Percentiles rank a stretch among this genome's conserved stretches.
These are phyloP conservation scores for Rhopalosiphum nymphaeae DNA, from an alignment of 2,888 invertebrate species.

Conservation along the genomic window DNA sequence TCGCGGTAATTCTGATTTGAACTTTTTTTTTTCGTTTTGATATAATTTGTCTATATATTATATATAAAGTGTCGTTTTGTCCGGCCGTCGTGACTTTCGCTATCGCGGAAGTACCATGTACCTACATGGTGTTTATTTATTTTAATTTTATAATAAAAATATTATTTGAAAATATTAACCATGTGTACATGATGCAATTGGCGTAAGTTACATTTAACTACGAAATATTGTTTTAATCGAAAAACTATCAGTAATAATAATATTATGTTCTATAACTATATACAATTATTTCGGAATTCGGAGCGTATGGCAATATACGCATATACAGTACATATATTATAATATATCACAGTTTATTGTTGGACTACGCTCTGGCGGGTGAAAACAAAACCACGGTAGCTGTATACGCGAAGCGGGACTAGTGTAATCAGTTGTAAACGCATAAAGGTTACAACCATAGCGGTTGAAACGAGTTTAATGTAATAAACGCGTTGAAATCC, in stretches of 20 bases:
- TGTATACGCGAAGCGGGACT: neutral
- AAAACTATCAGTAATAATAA: neutral
- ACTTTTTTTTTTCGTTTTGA: no score
- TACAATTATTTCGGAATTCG: neutral
- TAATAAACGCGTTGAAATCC: slow-evolving; percentile 42
- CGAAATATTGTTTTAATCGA: neutral
- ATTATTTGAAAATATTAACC: no score
- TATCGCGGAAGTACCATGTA: no score
- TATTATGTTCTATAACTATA: neutral
- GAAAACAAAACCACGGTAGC: slow-evolving; percentile 24
- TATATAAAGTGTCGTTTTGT: no score
- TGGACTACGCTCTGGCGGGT: neutral
- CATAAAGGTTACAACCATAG: slow-evolving; percentile 49
- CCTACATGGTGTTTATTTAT: no score
- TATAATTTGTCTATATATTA: no score
- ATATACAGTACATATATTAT: no score
- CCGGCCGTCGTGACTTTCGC: no score
- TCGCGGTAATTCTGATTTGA: no score
- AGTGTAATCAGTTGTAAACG: slow-evolving; percentile 52
- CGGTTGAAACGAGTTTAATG: slow-evolving; percentile 47
- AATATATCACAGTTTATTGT: slow-evolving; percentile 1
- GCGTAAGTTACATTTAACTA: neutral
- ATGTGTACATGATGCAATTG: no score
- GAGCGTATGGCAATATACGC: neutral
- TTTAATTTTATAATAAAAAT: no score